phyloP scores from a whole-genome alignment of 2,113 vertebrate species.

The Platichthys stellatus region DNA sequence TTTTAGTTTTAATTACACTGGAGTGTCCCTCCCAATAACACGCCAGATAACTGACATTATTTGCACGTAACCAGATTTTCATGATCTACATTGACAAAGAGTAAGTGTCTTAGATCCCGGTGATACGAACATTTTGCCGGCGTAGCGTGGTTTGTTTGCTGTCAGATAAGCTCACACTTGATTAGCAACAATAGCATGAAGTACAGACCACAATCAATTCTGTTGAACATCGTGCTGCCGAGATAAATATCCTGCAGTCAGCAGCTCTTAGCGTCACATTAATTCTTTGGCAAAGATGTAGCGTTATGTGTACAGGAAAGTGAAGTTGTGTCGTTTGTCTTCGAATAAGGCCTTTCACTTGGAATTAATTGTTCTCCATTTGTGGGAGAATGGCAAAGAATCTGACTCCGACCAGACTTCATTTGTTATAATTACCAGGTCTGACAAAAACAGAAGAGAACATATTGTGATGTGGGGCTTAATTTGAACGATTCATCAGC shows the following conservation, averaged over 20 bases:
- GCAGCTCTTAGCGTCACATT: constrained; percentile 71
- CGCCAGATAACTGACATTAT: constrained; percentile 25
- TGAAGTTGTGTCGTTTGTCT: constrained; percentile 69
- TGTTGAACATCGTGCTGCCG: constrained; percentile 45
- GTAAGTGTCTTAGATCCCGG: constrained; percentile 33
- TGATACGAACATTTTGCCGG: constrained; percentile 31
- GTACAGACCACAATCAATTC: constrained; percentile 58
- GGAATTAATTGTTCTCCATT: constrained; percentile 65
- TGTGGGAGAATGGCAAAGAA: constrained; percentile 51
- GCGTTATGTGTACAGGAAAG: constrained; percentile 53
- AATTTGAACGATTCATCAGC: constrained; percentile 70
- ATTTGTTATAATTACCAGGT: constrained; percentile 72
- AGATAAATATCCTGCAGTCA: constrained; percentile 72
- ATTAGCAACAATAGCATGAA: constrained; percentile 60
- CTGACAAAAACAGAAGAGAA: constrained; percentile 45
- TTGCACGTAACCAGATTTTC: constrained; percentile 42
- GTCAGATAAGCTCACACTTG: constrained; percentile 57
- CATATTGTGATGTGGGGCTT: constrained; percentile 57
- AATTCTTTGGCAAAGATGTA: constrained; percentile 70
- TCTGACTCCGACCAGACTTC: constrained; percentile 51
- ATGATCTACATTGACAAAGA: constrained; percentile 28
- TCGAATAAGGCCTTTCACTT: constrained; percentile 54
- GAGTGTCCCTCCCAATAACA: constrained; percentile 18
- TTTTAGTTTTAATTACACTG: constrained; percentile 39
- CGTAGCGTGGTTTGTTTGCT: constrained; percentile 41